These are phyloP conservation scores for Chelon auratus DNA, from an alignment of 2,797 vertebrate species.

Conservation along the genomic window DNA sequence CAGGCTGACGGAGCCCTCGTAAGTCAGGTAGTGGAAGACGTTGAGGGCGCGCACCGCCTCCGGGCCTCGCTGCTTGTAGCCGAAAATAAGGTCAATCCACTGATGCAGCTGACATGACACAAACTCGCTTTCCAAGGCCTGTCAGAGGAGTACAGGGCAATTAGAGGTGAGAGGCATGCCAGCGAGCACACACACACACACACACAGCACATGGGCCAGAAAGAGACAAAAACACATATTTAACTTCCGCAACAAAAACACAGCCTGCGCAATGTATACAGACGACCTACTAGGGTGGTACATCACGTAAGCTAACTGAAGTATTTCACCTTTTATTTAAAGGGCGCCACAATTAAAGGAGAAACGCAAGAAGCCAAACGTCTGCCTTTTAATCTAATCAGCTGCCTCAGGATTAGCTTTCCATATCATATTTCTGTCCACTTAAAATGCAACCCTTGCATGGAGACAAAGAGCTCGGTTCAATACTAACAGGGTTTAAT, in stretches of 20 bases:
- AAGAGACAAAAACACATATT: conserved; percentile 53
- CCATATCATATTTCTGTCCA: conserved; percentile 51
- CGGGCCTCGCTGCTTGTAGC: conserved; percentile 98
- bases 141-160: conserved; percentile 80
- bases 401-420: conserved; percentile 13
- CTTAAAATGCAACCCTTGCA: conserved; percentile 49
- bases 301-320: conserved; percentile 1
- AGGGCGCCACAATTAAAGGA: conserved; percentile 3
- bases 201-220: conserved; percentile 23
- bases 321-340: conserved; percentile 12
- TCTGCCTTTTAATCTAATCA: conserved; percentile 19
- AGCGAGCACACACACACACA: conserved; percentile 5
- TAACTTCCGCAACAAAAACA: conserved; percentile 41
- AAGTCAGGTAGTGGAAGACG: conserved; percentile 97
- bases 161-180: conserved; percentile 76
- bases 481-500: conserved; percentile 66
- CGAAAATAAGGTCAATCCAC: conserved; percentile 99
- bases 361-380: conserved; percentile 12
- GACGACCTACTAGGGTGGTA: conserved; percentile 5
- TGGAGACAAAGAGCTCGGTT: conserved; percentile 59
- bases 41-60: conserved; percentile 97
- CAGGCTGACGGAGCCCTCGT: conserved; percentile 94
- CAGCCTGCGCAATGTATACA: conserved; percentile 17
- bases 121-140: conserved; percentile 99
- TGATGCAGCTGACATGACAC: conserved; percentile 99